Evolutionary conservation across 2,888 invertebrate genomes (phyloP).

Genomic region (Chironomus tentans): DNA sequence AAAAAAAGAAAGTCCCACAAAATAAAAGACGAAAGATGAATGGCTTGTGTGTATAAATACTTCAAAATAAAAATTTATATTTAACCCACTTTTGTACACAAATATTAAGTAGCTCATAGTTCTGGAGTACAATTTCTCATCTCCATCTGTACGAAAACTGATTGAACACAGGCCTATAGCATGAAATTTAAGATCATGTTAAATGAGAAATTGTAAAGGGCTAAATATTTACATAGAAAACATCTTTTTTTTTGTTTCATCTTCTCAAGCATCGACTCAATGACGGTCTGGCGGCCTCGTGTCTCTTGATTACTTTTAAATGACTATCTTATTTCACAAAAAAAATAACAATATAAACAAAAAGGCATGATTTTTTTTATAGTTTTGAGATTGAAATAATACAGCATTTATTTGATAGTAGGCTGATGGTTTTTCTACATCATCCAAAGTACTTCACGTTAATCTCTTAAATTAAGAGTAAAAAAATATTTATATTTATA

Average conservation of each 20-base stretch:
- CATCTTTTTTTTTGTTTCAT: neutral
- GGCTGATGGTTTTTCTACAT: too few species aligned
- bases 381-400: too few species aligned
- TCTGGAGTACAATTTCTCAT: too few species aligned
- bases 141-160: too few species aligned
- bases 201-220: neutral
- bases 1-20: too few species aligned
- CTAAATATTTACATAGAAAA: neutral
- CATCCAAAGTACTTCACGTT: neutral
- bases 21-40: too few species aligned
- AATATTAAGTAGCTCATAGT: neutral
- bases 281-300: slow-evolving; percentile 5
- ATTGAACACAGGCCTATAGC: neutral
- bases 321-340: neutral
- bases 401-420: too few species aligned
- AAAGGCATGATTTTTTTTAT: neutral
- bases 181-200: neutral
- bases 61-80: neutral
- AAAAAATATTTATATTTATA: neutral
- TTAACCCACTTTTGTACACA: neutral
- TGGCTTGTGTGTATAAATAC: neutral
- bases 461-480: neutral
- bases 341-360: neutral
- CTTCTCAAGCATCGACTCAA: neutral
- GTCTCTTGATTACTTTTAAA: neutral